A percentile compares a stretch with the other conserved stretches of the same genome.
Evolutionary conservation across 2,113 vertebrate genomes (phyloP).

Genomic region (Girardinichthys multiradiatus): DNA sequence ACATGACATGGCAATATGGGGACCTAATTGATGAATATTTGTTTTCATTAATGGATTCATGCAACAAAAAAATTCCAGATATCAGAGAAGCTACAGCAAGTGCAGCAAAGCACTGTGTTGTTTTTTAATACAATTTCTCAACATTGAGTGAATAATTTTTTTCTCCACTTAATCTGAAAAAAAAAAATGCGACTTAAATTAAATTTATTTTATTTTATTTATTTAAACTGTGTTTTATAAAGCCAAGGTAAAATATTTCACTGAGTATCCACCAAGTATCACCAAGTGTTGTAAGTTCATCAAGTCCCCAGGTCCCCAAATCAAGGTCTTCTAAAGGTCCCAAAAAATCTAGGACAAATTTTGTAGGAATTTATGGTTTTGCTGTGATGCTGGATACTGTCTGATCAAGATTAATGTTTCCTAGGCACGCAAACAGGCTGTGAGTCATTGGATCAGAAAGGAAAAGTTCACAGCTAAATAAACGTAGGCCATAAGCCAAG

Average conservation of each 20-base stretch:
- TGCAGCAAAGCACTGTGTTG: background rate
- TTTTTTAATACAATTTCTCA: background rate
- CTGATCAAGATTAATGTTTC: constrained; percentile 56
- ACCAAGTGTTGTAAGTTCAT: background rate
- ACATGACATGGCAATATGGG: background rate
- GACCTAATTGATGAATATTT: background rate
- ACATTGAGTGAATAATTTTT: background rate
- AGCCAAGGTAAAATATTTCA: background rate
- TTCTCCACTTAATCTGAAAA: background rate
- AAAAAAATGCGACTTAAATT: background rate
- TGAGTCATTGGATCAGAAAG: constrained; percentile 72
- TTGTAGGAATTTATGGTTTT: background rate
- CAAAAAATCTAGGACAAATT: background rate
- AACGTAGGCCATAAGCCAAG: constrained; percentile 68
- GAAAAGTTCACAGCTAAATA: constrained; percentile 76
- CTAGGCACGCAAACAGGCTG: constrained; percentile 63
- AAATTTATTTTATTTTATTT: background rate
- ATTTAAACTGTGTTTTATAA: background rate
- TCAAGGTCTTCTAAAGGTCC: background rate
- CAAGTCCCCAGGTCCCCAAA: background rate
- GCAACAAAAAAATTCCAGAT: background rate
- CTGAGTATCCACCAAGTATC: background rate
- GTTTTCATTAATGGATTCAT: background rate
- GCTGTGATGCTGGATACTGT: constrained; percentile 33
- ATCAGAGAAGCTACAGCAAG: background rate